These are phyloP conservation scores for Physocephala rufipes DNA, from an alignment of 2,888 invertebrate genomes.

Conservation along the genomic window DNA sequence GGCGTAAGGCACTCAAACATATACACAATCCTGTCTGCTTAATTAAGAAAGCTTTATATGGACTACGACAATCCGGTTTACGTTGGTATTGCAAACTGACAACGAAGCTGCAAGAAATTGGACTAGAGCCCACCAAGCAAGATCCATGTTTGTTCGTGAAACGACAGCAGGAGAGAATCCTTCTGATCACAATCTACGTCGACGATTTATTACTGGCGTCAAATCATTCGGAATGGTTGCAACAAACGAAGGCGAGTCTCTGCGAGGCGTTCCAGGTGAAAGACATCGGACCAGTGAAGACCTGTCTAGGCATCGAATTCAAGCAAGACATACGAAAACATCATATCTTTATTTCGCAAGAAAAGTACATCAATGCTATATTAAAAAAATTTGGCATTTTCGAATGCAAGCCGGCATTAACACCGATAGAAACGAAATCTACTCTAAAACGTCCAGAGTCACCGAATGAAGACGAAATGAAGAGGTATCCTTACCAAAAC, in stretches of 20 bases:
- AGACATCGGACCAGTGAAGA: slow-evolving; percentile 42
- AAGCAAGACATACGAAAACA: slow-evolving; percentile 13
- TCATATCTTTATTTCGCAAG: slow-evolving; percentile 32
- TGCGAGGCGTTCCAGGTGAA: slow-evolving; percentile 42
- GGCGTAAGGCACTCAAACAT: slow-evolving; percentile 30
- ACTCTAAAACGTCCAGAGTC: slow-evolving; percentile 30
- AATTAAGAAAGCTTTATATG: slow-evolving; percentile 41
- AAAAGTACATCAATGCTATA: slow-evolving; percentile 37
- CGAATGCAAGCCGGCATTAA: slow-evolving; percentile 38
- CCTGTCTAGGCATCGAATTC: slow-evolving; percentile 42
- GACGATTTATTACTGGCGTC: slow-evolving; percentile 44
- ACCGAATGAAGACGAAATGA: slow-evolving; percentile 37
- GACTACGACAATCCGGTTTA: slow-evolving; percentile 41
- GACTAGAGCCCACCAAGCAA: slow-evolving; percentile 33
- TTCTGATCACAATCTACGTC: slow-evolving; percentile 43
- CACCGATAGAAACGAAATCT: slow-evolving; percentile 39
- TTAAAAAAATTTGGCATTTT: slow-evolving; percentile 40
- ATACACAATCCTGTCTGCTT: slow-evolving; percentile 36
- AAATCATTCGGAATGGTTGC: slow-evolving; percentile 37
- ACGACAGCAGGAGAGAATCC: slow-evolving; percentile 33
- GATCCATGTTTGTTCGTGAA: slow-evolving; percentile 43
- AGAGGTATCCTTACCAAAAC: slow-evolving; percentile 40
- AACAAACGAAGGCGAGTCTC: slow-evolving; percentile 34
- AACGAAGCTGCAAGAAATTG: slow-evolving; percentile 38
- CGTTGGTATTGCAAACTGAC: neutral